phyloP scores from a whole-genome alignment of 1,140 invertebrate genomes.

The Bicyclus anynana region DNA sequence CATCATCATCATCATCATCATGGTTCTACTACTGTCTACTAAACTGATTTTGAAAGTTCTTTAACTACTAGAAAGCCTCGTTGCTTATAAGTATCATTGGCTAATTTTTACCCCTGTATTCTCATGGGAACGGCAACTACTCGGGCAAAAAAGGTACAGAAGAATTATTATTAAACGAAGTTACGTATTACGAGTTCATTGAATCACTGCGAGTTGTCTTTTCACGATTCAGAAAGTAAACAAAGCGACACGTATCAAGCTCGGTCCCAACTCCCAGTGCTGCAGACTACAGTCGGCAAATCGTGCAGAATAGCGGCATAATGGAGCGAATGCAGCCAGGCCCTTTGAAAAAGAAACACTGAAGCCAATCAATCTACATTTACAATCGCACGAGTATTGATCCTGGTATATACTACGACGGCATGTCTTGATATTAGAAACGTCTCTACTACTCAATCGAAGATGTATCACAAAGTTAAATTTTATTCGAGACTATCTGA shows the following conservation, averaged over 20 bases:
- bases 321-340: slow-evolving; percentile 41
- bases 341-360: slow-evolving; percentile 56
- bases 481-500: too few species aligned
- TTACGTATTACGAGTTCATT: not conserved
- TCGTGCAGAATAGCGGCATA: slow-evolving; percentile 53
- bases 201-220: not conserved
- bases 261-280: not conserved
- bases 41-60: too few species aligned
- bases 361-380: slow-evolving; percentile 72
- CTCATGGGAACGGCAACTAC: too few species aligned
- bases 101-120: too few species aligned
- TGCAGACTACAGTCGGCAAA: slow-evolving; percentile 21
- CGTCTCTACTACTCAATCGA: not conserved
- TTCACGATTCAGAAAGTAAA: not conserved
- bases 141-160: too few species aligned
- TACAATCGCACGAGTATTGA: slow-evolving; percentile 73
- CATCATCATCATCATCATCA: too few species aligned
- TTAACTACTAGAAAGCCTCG: too few species aligned
- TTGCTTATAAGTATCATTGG: too few species aligned
- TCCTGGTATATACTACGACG: slow-evolving; percentile 24
- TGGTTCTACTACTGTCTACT: too few species aligned
- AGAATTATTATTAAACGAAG: too few species aligned
- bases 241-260: not conserved
- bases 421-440: slow-evolving; percentile 42
- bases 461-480: not conserved